Percentiles rank a stretch among this genome's conserved stretches.
Evolutionary conservation across 2,888 invertebrate species (phyloP).

Genomic region (Xestia xanthographa): DNA sequence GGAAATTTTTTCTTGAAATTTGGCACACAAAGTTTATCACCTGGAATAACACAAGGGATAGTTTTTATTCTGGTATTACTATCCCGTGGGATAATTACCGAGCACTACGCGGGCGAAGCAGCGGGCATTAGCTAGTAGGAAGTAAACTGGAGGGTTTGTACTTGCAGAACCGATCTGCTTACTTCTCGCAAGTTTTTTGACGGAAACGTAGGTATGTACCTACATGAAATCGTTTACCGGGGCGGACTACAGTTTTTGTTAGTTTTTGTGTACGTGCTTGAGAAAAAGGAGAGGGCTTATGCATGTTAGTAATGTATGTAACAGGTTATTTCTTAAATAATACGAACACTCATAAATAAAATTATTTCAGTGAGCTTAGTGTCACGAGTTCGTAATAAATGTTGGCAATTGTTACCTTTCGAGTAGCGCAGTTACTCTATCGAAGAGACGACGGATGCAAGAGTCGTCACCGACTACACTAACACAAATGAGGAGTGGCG

Average conservation of each 20-base stretch:
- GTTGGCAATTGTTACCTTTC: constrained; percentile 36
- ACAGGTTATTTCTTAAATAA: not conserved
- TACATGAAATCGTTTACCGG: not conserved
- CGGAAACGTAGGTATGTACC: not conserved
- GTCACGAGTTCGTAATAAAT: constrained; percentile 29
- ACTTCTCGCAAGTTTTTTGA: not conserved
- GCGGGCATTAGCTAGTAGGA: not conserved
- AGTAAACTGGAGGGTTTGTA: not conserved
- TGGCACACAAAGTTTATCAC: not conserved
- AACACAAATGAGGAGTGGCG: constrained; percentile 5
- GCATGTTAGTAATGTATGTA: not conserved
- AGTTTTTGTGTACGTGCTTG: not conserved
- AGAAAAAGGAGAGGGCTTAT: not conserved
- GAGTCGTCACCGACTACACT: constrained; percentile 1
- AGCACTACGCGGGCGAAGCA: not conserved
- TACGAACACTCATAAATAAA: not conserved
- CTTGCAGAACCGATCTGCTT: no score
- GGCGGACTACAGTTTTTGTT: not conserved
- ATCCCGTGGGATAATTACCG: not conserved
- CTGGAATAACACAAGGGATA: not conserved
- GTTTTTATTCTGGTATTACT: not conserved
- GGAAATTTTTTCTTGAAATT: not conserved
- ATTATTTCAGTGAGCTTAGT: constrained; percentile 14
- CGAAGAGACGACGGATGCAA: constrained; percentile 1
- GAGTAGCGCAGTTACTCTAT: not conserved